A percentile compares a stretch with the other conserved stretches of the same genome.
phyloP scores from a whole-genome alignment of 2,888 invertebrate genomes.

The Abrostola tripartita region DNA sequence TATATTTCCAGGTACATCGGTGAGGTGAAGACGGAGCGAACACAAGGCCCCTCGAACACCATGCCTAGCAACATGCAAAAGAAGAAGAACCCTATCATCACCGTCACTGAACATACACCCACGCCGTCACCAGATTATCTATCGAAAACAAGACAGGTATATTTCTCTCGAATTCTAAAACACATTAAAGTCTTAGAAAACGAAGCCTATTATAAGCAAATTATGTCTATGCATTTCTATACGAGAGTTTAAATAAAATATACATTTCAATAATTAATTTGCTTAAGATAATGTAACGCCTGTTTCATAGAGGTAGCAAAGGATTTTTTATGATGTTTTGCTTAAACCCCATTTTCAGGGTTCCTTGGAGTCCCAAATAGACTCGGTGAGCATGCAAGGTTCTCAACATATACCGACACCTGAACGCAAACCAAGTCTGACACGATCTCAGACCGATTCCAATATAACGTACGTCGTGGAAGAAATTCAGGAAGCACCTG shows the following conservation, averaged over 20 bases:
- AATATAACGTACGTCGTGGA: constrained; percentile 96
- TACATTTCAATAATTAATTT: no score
- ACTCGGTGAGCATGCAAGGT: constrained; percentile 91
- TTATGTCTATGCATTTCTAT: no score
- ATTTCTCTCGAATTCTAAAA: not conserved
- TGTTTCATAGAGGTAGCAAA: no score
- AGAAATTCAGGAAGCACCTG: constrained; percentile 96
- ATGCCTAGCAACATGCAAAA: constrained; percentile 87
- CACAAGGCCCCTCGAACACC: constrained; percentile 85
- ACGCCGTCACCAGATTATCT: constrained; percentile 96
- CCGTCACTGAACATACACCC: constrained; percentile 98
- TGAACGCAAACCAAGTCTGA: constrained; percentile 92
- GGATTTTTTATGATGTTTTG: not conserved
- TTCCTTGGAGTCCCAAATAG: constrained; percentile 95
- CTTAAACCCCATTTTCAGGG: constrained; percentile 85
- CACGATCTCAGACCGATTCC: constrained; percentile 96
- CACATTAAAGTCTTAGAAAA: no score
- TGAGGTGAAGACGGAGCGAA: constrained; percentile 90
- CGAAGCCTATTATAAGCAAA: no score
- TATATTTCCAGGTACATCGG: constrained; percentile 90
- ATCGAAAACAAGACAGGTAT: constrained; percentile 89
- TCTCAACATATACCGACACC: constrained; percentile 88
- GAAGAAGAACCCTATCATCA: constrained; percentile 97
- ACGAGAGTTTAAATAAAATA: no score
- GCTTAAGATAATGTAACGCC: no score